Evolutionary conservation across 92 coral and sea anemone genomes (phyloP).

Genomic region (Zoanthus sociatus): DNA sequence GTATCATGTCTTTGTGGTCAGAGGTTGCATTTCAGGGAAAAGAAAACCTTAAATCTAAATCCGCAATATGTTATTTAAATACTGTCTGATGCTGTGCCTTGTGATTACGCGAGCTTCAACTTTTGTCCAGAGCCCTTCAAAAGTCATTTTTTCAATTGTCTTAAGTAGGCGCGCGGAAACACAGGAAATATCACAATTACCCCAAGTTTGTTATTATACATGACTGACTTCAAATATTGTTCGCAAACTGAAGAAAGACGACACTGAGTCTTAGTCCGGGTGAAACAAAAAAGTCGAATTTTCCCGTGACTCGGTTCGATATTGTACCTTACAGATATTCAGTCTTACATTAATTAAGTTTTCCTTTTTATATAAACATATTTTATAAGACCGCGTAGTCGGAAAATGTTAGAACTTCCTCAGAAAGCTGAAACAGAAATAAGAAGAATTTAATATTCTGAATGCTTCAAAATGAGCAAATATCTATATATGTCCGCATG

Average conservation of each 20-base stretch:
- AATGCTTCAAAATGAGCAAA: too few relatives aligned
- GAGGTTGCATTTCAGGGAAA: neutral
- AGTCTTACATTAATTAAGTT: too few relatives aligned
- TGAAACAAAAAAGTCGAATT: neutral
- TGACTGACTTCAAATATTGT: neutral
- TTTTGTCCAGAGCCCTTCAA: neutral
- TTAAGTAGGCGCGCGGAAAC: neutral
- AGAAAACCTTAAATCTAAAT: too few relatives aligned
- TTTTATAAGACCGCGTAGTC: too few relatives aligned
- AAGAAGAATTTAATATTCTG: too few relatives aligned
- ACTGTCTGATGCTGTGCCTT: neutral
- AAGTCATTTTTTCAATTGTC: neutral
- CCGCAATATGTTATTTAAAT: neutral
- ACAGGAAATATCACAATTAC: neutral
- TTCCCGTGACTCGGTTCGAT: neutral
- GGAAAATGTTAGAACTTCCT: too few relatives aligned
- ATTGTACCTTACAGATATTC: neutral
- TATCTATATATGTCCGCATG: too few relatives aligned
- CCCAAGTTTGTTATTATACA: neutral
- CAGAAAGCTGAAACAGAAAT: too few relatives aligned
- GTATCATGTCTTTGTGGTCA: neutral
- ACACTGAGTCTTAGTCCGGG: neutral
- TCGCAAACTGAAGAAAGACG: conserved; percentile 6
- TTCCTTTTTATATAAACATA: too few relatives aligned
- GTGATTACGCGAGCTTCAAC: neutral